Base-by-base conservation (phyloP, 2,797 vertebrate species). In the Anas capensis region DNA sequence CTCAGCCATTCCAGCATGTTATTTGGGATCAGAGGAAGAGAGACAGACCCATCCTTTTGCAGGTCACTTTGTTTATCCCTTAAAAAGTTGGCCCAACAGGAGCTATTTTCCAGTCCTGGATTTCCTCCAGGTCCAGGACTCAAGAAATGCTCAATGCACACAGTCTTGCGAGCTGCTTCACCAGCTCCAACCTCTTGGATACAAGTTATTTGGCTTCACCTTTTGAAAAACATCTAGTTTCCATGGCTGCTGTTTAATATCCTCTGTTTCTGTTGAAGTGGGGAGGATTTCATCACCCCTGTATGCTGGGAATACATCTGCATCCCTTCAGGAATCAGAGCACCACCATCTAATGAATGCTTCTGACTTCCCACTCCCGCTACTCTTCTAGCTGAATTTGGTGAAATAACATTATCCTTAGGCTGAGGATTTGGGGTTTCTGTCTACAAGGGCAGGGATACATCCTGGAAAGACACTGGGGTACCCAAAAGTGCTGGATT, bases 231-330 rank as follows among this genome's bases (percentile, higher is more conserved):
- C 71, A 53, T 64, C 73, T 84, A 7, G 58, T 84, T 92, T 95
- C 84, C 61, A 77, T 48, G 88, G 34, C 86, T 94, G 66, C 94
- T 95, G 81, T 54, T 90, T 95, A 69, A 88, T 70, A 75, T 94
- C 81, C 38, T 86, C 42, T 36, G 10, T 84, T 88, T 51, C 70
- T 82, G 66, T 76, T 60, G 93, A 83, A 92, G 42, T 9, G 18
- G 49, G 72, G 81, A 51, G 69, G 81, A 76, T 94, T 95, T 93
- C 68, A 40, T 94, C 92, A 46, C 42, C 64, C 82, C 24, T 19
- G 2, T 38, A 16, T 27, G 62, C 51, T 29, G 71, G 87, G 56
- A 90, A 92, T 60, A 82, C 90, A 82, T 82, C 90, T 94, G 94
- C 66, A 82, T 90, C 64, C 73, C 46, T 85, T 88, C 90, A 86